Conservation (phyloP, 2,113 vertebrate genomes). For the Donacobius atricapilla region DNA sequence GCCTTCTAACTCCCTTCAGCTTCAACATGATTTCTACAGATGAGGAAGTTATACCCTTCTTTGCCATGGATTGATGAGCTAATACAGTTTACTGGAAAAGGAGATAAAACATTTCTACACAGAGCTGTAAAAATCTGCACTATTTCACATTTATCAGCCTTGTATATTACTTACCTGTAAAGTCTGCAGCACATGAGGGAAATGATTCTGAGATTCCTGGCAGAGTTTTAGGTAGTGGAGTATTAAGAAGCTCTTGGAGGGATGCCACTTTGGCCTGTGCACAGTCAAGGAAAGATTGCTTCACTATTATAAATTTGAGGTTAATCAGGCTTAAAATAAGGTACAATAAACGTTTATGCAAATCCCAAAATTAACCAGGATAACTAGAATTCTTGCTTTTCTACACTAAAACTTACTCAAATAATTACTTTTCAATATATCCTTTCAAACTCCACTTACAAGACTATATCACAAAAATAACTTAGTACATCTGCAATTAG, state of each 20-base stretch:
- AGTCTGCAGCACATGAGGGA: conserved; percentile 66
- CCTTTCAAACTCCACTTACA: not conserved
- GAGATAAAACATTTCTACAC: not conserved
- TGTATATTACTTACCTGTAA: conserved; percentile 67
- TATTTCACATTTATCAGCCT: not conserved
- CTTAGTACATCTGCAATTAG: not conserved
- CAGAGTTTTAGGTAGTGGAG: conserved; percentile 76
- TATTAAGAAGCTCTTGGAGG: conserved; percentile 76
- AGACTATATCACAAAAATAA: not conserved
- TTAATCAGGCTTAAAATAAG: not conserved
- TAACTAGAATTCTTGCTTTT: not conserved
- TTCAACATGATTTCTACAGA: not conserved
- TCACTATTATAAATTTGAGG: not conserved
- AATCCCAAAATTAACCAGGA: not conserved
- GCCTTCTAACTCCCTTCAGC: not conserved
- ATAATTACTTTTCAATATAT: not conserved
- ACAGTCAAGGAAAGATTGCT: not conserved
- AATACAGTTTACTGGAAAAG: not conserved
- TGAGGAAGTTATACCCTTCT: not conserved
- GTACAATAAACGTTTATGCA: not conserved
- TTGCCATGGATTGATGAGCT: not conserved
- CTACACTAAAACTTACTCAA: not conserved
- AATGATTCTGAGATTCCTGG: conserved; percentile 66
- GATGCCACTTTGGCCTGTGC: conserved; percentile 62
- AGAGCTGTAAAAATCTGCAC: not conserved